Evolutionary conservation across 2,797 vertebrate genomes (phyloP), one percentile per base, ranked within the genome.

Genomic region (Telmatherina bonti): DNA sequence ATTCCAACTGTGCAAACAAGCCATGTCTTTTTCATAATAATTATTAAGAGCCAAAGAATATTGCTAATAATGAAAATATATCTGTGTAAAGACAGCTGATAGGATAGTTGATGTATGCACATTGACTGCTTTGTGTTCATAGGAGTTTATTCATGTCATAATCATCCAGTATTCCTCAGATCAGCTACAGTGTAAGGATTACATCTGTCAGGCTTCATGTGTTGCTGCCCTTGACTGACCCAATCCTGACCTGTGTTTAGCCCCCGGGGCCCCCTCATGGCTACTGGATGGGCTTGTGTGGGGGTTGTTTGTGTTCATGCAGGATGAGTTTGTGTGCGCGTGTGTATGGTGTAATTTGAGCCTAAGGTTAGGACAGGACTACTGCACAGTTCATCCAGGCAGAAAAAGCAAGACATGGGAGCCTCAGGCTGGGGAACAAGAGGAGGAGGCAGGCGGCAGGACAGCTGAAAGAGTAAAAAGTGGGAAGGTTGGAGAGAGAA

Each of bases 371-470:
- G 72, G 61, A 89, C 76, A 89, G 83, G 76, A 85, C 82, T 66
- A 55, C 72, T 84, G 80, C 82, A 73, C 66, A 76, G 63, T 82
- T 77, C 84, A 89, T 68, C 86, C 89, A 91, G 84, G 88, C 91
- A 88, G 89, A 91, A 91, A 90, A 91, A 85, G 78, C 74, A 90
- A 90, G 82, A 90, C 89, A 91, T 64, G 66, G 75, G 73, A 83
- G 88, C 87, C 41, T 68, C 72, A 62, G 88, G 91, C 75, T 69
- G 74, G 76, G 64, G 73, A 78, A 72, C 76, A 67, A 60, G 60
- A 65, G 63, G 56, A 60, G 38, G 72, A 78, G 65, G 61, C 66
- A 67, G 43, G 57, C 63, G 38, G 49, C 27, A 27, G 47, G 63
- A 74, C 43, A 72, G 60, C 77, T 74, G 45, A 83, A 72, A 72